A percentile compares a stretch with the other conserved stretches of the same genome.
Evolutionary conservation across 2,113 vertebrate species (phyloP).

Genomic region (Cromileptes altivelis): DNA sequence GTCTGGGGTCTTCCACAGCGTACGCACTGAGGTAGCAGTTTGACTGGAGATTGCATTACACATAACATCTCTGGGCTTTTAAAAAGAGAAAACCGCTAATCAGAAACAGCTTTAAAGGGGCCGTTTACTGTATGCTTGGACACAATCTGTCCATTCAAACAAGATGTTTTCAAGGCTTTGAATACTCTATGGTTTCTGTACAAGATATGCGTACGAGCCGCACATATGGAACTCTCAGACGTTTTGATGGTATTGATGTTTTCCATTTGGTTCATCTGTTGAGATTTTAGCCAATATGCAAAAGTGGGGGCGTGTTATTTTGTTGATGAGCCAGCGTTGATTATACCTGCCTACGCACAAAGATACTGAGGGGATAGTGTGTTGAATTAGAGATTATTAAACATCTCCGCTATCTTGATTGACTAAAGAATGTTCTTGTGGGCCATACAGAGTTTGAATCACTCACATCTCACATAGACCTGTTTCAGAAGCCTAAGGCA

Average conservation of each 20-base stretch:
- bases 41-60: constrained; percentile 82
- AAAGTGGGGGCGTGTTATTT: constrained; percentile 60
- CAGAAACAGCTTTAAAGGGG: constrained; percentile 78
- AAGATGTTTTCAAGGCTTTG: constrained; percentile 69
- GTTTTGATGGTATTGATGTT: constrained; percentile 67
- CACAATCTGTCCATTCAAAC: constrained; percentile 75
- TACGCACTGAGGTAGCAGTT: constrained; percentile 73
- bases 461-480: neutral
- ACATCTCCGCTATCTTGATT: constrained; percentile 52
- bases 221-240: constrained; percentile 44
- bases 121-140: constrained; percentile 67
- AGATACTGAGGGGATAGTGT: constrained; percentile 28
- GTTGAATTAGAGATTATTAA: constrained; percentile 59
- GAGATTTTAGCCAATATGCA: constrained; percentile 48
- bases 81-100: constrained; percentile 79
- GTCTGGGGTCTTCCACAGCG: constrained; percentile 73
- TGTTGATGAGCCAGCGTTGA: constrained; percentile 56
- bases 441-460: constrained; percentile 25
- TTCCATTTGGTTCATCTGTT: constrained; percentile 64
- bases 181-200: constrained; percentile 58
- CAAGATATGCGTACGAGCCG: constrained; percentile 27
- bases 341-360: constrained; percentile 58
- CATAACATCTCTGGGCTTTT: constrained; percentile 80
- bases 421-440: constrained; percentile 33
- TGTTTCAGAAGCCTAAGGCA: neutral